Evolutionary conservation across 2,113 vertebrate species (phyloP), one percentile per base, ranked within the genome.

Genomic region (Rousettus leschenaultii): DNA sequence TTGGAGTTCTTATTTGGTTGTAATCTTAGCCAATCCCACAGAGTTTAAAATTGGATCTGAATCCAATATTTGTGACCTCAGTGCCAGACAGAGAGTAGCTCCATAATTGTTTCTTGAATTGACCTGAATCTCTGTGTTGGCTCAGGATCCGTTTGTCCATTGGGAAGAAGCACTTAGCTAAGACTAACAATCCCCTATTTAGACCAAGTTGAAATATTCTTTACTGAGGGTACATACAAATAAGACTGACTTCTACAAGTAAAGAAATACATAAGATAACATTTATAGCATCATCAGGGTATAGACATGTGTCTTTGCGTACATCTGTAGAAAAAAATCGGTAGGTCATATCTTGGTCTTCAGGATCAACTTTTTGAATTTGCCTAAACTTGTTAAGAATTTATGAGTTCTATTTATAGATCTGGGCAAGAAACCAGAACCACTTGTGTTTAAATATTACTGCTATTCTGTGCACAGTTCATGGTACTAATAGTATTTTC

Each of bases 341-440:
- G 30, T 97, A 63, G 11, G 89, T 77, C 35, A 6, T 87, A 43
- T 30, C 59, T 95, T 94, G 38, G 18, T 87, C 93, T 92, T 38
- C 9, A 55, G 38, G 33, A 61, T 75, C 33, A 88, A 82, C 66
- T 73, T 95, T 95, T 77, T 82, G 26, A 85, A 91, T 93, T 92
- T 71, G 82, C 53, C 59, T 94, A 55, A 55, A 84, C 28, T 96
- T 95, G 45, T 85, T 89, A 92, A 88, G 68, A 92, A 92, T 95
- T 78, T 92, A 55, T 53, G 57, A 97, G 51, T 95, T 96, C 91
- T 95, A 40, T 84, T 96, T 96, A 94, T 70, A 95, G 57, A 61
- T 68, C 77, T 92, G 38, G 94, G 66, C 89, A 68, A 91, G 66
- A 96, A 87, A 80, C 79, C 43, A 89, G 65, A 89, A 78, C n/a